Conservation (phyloP, 2,888 invertebrate genomes). For the Ptychoptera albimana region DNA sequence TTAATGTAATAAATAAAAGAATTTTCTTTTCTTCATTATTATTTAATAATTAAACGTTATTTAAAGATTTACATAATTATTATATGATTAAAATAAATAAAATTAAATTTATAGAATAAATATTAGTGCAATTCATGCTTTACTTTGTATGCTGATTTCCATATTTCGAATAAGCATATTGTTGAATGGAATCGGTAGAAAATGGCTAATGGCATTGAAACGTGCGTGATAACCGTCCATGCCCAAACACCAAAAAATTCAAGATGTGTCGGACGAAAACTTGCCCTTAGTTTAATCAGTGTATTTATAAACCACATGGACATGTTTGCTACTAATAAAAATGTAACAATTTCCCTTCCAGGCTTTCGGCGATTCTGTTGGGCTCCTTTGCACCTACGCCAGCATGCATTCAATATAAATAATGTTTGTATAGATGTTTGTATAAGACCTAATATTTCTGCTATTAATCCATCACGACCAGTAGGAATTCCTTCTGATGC, state of each 20-base stretch:
- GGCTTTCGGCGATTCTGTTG: conserved; percentile 60
- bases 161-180: conserved; percentile 82
- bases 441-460: conserved; percentile 55
- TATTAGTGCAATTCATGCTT: conserved; percentile 23
- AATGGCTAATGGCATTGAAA: conserved; percentile 76
- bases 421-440: conserved; percentile 68
- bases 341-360: conserved; percentile 72
- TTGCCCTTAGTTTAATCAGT: conserved; percentile 66
- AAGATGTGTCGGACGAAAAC: conserved; percentile 66
- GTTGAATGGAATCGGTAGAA: conserved; percentile 86
- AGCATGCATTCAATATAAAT: conserved; percentile 58
- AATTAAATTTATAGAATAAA: not conserved
- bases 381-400: conserved; percentile 55
- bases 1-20: no score
- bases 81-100: not conserved
- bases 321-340: conserved; percentile 63
- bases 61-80: not conserved
- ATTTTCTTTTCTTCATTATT: no score
- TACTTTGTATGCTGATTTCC: conserved; percentile 78
- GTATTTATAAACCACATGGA: conserved; percentile 80
- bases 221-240: conserved; percentile 82
- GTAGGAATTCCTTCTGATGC: conserved; percentile 27
- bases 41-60: no score
- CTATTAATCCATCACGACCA: conserved; percentile 47
- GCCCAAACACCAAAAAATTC: conserved; percentile 76